Conservation (phyloP, 2,888 invertebrate species). For the Lasiommata megera region DNA sequence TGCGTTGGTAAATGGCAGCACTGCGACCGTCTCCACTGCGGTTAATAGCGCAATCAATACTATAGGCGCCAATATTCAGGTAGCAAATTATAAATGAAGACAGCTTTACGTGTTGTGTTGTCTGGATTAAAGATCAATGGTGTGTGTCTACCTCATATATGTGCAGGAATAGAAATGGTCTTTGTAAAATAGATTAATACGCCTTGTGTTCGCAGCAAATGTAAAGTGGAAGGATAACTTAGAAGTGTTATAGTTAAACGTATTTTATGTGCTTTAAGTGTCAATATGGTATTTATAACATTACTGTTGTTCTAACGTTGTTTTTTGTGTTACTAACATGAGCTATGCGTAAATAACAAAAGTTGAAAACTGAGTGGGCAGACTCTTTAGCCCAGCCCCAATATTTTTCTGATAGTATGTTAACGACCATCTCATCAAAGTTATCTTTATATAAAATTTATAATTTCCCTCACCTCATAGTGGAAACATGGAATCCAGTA, state of each 20-base stretch:
- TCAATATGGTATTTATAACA: background rate
- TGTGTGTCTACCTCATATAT: slow-evolving; percentile 6
- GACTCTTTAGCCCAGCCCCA: too few species aligned
- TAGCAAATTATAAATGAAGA: slow-evolving; percentile 37
- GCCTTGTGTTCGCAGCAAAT: too few species aligned
- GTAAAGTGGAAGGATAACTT: too few species aligned
- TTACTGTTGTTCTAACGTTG: background rate
- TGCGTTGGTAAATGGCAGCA: slow-evolving; percentile 57
- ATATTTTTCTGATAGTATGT: too few species aligned
- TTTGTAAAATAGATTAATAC: too few species aligned
- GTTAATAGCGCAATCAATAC: slow-evolving; percentile 68
- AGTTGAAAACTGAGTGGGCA: too few species aligned
- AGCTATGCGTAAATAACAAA: background rate
- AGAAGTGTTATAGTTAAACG: background rate
- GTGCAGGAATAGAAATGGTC: too few species aligned
- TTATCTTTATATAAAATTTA: too few species aligned
- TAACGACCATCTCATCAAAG: too few species aligned
- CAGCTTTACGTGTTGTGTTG: slow-evolving; percentile 16
- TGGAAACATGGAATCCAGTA: too few species aligned
- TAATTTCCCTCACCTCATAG: too few species aligned
- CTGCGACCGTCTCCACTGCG: slow-evolving; percentile 51
- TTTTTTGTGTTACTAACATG: background rate
- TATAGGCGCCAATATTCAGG: slow-evolving; percentile 66
- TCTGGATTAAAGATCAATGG: background rate
- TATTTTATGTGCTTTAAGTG: background rate